Evolutionary conservation across 2,113 vertebrate species (phyloP), one percentile per base, ranked within the genome.

Genomic region (Caracal caracal): DNA sequence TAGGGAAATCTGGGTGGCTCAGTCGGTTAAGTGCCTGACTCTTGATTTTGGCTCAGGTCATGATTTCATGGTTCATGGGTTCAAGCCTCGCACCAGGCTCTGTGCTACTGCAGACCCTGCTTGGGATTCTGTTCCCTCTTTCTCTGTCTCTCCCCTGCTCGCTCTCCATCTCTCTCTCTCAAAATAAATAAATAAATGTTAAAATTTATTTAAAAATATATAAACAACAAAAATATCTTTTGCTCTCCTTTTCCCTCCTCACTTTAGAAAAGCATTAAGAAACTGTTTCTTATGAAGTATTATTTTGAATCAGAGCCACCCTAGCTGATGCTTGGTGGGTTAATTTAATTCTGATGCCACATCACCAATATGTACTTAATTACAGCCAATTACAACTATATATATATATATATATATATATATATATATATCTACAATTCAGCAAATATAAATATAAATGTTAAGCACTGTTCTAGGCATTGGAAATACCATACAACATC

Each of bases 281-380:
- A 97, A 91, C 70, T 94, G 26, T 35, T 88, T 88, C 56, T 82
- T 96, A 86, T 91, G 81, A 97, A 97, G 92, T 93, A 70, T 80
- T 76, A 26, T 90, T 86, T 95, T 96, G 90, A 97, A 90, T 79
- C 83, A 93, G 97, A 97, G 71, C 79, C 97, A 59, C 63, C 89
- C 59, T 90, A 30, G 49, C 56, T 93, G 95, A 93, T 86, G 88
- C 6, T 73, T 33, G 66, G 22, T 63, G 4, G 33, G 94, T 84
- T 90, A 65, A 96, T 96, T 96, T 97, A 63, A 90, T 90, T 66
- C 40, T 94, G 95, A 24, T 85, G 87, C 90, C 43, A 59, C 20
- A 56, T 49, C 10, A 47, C 51, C 40, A 61, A 37, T 37, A 37
- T 43, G 37, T 83, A 28, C 30, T 73, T 37, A 87, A 4, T 86